Conservation (phyloP, 53 echinoderm and acorn worm species). For the Mesocentrotus franciscanus region DNA sequence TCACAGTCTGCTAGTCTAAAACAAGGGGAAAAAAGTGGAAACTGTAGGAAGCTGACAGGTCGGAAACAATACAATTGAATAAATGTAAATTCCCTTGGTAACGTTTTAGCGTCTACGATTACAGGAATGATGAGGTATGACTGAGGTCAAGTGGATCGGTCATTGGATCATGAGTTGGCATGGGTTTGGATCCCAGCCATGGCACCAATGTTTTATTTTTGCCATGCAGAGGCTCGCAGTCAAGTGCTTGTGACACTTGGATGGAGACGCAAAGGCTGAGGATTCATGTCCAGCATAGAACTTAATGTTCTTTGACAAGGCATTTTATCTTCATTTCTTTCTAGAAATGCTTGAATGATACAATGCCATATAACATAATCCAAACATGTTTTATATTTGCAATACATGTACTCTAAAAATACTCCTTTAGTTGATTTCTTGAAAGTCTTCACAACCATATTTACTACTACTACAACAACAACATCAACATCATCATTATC, state of each 20-base stretch:
- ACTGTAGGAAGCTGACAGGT: neutral
- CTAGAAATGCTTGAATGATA: neutral
- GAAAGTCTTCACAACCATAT: too few relatives aligned
- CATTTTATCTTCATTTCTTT: neutral
- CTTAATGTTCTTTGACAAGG: neutral
- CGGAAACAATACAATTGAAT: neutral
- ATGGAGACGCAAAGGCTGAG: neutral
- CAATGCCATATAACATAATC: neutral
- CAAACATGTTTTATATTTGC: neutral
- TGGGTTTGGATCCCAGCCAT: neutral
- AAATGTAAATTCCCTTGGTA: neutral
- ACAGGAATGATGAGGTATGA: neutral
- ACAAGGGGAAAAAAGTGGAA: neutral
- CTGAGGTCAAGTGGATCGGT: neutral
- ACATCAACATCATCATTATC: too few relatives aligned
- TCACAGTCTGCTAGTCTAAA: constrained; percentile 91
- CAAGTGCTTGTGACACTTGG: neutral
- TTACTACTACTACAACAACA: too few relatives aligned
- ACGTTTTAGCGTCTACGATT: neutral
- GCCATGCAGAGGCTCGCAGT: neutral
- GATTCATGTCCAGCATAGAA: neutral
- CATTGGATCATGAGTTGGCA: neutral
- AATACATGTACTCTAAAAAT: too few relatives aligned
- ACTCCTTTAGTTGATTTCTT: too few relatives aligned
- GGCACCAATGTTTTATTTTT: neutral